Conservation (phyloP, 2,797 vertebrate genomes). For the Ctenopoma multispine region DNA sequence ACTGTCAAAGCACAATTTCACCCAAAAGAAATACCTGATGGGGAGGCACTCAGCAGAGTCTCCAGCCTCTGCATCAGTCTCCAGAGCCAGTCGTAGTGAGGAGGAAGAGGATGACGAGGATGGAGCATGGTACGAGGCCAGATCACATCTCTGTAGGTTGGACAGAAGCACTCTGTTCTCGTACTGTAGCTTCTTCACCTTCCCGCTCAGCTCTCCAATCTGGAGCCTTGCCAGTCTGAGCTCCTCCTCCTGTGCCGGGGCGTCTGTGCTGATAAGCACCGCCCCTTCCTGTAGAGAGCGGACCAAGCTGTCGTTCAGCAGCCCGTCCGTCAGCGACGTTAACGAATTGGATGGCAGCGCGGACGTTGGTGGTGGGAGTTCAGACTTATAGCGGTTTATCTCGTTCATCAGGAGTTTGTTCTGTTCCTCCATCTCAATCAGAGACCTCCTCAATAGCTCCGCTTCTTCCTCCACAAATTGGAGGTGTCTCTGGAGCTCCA, state of each 20-base stretch:
- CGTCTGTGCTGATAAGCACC: slow-evolving; percentile 87
- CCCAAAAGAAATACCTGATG: slow-evolving; percentile 57
- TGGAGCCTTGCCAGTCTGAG: slow-evolving; percentile 90
- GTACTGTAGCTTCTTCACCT: slow-evolving; percentile 97
- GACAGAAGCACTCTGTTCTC: slow-evolving; percentile 97
- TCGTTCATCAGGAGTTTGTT: slow-evolving; percentile 97
- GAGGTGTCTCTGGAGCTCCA: slow-evolving; percentile 94
- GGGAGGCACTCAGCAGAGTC: slow-evolving; percentile 94
- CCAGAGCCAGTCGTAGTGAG: slow-evolving; percentile 85
- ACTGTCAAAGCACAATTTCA: background rate
- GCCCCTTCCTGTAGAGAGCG: slow-evolving; percentile 89
- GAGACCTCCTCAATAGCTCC: slow-evolving; percentile 92
- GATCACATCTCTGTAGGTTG: slow-evolving; percentile 95
- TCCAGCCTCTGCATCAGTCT: slow-evolving; percentile 93
- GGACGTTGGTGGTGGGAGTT: slow-evolving; percentile 79
- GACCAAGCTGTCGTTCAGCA: slow-evolving; percentile 74
- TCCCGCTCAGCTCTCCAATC: slow-evolving; percentile 93
- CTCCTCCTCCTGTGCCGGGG: slow-evolving; percentile 88
- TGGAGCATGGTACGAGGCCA: slow-evolving; percentile 90
- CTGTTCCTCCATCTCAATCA: slow-evolving; percentile 97
- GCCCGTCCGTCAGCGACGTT: slow-evolving; percentile 61
- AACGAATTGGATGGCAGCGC: slow-evolving; percentile 52
- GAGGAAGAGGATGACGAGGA: slow-evolving; percentile 72
- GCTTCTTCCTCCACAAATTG: slow-evolving; percentile 99
- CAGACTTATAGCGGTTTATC: slow-evolving; percentile 94